A percentile compares a stretch with the other conserved stretches of the same genome.
Evolutionary conservation across 2,797 vertebrate species (phyloP).

Genomic region (Eremophila alpestris): DNA sequence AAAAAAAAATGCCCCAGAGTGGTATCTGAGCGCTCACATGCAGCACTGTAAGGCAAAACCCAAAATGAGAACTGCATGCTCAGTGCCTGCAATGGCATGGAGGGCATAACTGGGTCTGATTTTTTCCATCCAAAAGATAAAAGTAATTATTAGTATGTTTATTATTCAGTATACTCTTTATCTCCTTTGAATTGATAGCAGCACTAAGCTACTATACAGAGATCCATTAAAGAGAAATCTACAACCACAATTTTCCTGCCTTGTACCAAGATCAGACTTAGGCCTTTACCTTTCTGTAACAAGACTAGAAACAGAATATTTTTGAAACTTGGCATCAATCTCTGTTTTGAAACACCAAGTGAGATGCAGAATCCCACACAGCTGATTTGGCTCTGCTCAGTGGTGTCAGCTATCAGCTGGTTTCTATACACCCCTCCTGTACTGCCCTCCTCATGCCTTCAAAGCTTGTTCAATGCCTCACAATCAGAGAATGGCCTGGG

Average conservation of each 20-base stretch:
- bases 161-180: background rate
- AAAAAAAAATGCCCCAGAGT: background rate
- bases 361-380: background rate
- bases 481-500: background rate
- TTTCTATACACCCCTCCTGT: background rate
- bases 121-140: background rate
- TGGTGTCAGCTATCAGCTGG: background rate
- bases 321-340: background rate
- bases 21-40: accelerated
- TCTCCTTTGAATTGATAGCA: background rate
- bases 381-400: background rate
- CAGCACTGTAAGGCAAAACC: background rate
- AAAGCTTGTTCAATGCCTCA: background rate
- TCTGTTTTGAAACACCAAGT: background rate
- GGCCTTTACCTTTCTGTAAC: background rate
- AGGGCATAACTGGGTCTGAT: background rate
- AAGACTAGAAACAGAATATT: background rate
- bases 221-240: background rate
- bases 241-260: background rate
- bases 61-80: background rate
- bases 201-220: background rate
- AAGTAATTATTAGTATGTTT: background rate
- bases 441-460: background rate
- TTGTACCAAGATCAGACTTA: background rate
- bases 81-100: background rate